Conservation (phyloP, 2,797 vertebrate species). For the Hypotaenidia okinawae region DNA sequence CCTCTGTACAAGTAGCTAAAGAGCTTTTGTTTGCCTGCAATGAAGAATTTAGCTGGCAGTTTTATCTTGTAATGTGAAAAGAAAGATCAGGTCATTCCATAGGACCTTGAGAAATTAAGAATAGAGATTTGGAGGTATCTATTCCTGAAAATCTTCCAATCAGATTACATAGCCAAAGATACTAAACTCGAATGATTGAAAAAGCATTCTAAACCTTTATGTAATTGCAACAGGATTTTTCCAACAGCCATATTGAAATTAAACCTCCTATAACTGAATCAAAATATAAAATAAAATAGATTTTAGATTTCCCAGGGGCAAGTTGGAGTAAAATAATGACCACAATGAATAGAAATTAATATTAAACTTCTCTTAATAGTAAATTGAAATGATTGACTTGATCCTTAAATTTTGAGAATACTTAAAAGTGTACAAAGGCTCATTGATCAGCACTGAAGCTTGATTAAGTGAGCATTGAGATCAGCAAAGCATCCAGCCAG, state of each 20-base stretch:
- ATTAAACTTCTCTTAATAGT: neutral
- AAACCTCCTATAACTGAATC: neutral
- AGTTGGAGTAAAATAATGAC: neutral
- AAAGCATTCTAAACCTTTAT: neutral
- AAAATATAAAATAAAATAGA: neutral
- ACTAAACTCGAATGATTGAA: neutral
- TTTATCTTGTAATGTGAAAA: neutral
- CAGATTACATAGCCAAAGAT: neutral
- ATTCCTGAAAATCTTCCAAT: neutral
- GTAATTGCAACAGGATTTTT: neutral
- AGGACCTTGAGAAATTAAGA: neutral
- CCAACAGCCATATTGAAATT: neutral
- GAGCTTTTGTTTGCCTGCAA: neutral
- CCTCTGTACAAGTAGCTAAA: neutral
- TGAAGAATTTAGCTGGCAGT: neutral
- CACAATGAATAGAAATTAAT: neutral
- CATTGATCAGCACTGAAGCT: neutral
- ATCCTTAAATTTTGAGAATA: neutral
- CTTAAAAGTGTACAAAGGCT: neutral
- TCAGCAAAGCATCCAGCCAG: neutral
- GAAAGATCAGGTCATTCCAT: neutral
- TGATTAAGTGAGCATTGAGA: slow-evolving; percentile 10
- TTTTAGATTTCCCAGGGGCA: neutral
- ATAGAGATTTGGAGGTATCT: neutral
- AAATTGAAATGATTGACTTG: neutral